These are phyloP conservation scores for Lophotis ruficrista DNA, from an alignment of 2,113 vertebrate species.

Conservation along the genomic window DNA sequence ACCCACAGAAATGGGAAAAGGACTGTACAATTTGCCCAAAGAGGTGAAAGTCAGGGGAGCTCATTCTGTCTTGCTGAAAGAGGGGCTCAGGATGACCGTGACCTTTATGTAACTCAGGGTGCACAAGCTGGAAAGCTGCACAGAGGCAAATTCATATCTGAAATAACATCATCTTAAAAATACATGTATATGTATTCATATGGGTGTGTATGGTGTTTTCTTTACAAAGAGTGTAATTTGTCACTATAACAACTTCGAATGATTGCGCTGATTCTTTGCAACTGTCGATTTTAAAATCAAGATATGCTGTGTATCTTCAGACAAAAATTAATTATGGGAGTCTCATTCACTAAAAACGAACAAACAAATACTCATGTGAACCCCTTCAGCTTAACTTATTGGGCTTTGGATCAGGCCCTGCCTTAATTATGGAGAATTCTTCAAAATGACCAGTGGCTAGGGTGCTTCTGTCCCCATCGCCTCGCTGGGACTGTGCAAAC, in stretches of 20 bases:
- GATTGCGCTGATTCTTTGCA: background rate
- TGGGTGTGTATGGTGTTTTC: background rate
- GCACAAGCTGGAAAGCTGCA: background rate
- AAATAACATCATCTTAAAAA: background rate
- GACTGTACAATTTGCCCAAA: background rate
- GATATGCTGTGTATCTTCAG: background rate
- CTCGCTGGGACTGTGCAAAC: background rate
- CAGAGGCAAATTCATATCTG: background rate
- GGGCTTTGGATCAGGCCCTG: background rate
- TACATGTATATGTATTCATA: background rate
- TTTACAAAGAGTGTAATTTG: background rate
- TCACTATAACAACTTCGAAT: background rate
- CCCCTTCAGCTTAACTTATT: background rate
- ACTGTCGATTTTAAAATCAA: conserved; percentile 11
- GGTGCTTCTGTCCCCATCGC: accelerated
- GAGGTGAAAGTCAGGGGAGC: background rate
- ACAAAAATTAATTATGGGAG: background rate
- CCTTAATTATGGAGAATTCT: background rate
- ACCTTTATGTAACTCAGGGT: background rate
- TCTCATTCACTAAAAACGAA: background rate
- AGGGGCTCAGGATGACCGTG: background rate
- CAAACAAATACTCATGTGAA: background rate
- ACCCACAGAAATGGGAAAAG: background rate
- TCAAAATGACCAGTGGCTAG: background rate
- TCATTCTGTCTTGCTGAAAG: background rate